Evolutionary conservation across 2,113 vertebrate species (phyloP).

Genomic region (Clupea harengus): DNA sequence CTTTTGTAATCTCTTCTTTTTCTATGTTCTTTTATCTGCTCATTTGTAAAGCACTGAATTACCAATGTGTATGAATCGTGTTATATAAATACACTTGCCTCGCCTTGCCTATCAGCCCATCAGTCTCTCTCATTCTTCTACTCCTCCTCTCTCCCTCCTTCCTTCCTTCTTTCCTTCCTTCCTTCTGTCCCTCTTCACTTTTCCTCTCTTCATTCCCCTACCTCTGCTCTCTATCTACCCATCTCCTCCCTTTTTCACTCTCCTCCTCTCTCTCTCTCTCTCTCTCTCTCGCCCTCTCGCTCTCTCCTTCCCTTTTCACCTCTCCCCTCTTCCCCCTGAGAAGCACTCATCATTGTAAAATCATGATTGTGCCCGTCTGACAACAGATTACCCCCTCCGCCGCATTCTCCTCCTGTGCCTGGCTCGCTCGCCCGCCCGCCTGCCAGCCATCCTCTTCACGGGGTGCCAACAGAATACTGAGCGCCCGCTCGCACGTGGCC

Average conservation of each 20-base stretch:
- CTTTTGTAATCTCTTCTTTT: no score
- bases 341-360: constrained; percentile 68
- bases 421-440: constrained; percentile 48
- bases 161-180: constrained; percentile 35
- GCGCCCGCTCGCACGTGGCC: constrained; percentile 32
- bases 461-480: constrained; percentile 59
- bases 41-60: no score
- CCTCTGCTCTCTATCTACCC: not conserved
- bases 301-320: not conserved
- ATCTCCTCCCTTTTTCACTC: not conserved
- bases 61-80: no score
- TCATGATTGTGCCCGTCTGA: constrained; percentile 70
- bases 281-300: constrained; percentile 36
- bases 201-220: no score
- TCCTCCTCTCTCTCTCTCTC: not conserved
- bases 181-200: constrained; percentile 34
- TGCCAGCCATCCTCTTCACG: not conserved
- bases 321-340: constrained; percentile 48
- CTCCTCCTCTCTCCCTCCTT: constrained; percentile 35
- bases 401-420: constrained; percentile 66
- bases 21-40: no score
- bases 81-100: no score
- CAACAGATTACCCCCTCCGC: constrained; percentile 57
- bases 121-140: constrained; percentile 24
- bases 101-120: not conserved